Evolutionary conservation across 2,888 invertebrate genomes (phyloP).

Genomic region (Patella depressa): DNA sequence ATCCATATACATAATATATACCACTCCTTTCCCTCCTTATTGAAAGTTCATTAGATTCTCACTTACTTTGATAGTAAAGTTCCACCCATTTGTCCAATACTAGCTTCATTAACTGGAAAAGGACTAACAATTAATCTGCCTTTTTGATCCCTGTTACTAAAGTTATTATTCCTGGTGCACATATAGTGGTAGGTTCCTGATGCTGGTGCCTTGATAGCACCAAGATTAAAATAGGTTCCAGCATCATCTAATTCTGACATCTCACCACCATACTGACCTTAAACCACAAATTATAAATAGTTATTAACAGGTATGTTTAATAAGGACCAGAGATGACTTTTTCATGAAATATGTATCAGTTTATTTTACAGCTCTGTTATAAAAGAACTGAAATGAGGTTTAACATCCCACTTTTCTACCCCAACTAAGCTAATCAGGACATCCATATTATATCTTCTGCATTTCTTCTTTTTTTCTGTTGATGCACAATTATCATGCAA

Average conservation of each 20-base stretch:
- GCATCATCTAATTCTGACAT: constrained; percentile 67
- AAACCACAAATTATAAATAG: not conserved
- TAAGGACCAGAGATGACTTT: not conserved
- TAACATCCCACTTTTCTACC: not conserved
- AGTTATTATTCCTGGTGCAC: constrained; percentile 70
- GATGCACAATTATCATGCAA: too few species aligned
- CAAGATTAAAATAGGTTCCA: constrained; percentile 70
- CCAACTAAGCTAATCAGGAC: too few species aligned
- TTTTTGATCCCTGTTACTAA: constrained; percentile 68
- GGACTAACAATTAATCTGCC: constrained; percentile 57
- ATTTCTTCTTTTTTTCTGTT: too few species aligned
- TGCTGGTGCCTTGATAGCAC: constrained; percentile 51
- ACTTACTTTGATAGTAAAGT: constrained; percentile 53
- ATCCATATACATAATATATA: too few species aligned
- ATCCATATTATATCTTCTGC: too few species aligned
- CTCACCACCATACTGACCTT: constrained; percentile 63
- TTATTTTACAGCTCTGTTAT: not conserved
- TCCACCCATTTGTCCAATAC: constrained; percentile 66
- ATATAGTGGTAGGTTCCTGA: constrained; percentile 62
- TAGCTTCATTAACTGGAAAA: constrained; percentile 35
- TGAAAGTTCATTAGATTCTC: not conserved
- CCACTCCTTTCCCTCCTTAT: too few species aligned
- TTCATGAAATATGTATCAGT: too few species aligned
- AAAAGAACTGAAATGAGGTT: not conserved
- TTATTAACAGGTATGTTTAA: not conserved